A percentile compares a stretch with the other conserved stretches of the same genome.
Conservation (phyloP, 1,140 invertebrate species). For the Odontomachus brunneus region DNA sequence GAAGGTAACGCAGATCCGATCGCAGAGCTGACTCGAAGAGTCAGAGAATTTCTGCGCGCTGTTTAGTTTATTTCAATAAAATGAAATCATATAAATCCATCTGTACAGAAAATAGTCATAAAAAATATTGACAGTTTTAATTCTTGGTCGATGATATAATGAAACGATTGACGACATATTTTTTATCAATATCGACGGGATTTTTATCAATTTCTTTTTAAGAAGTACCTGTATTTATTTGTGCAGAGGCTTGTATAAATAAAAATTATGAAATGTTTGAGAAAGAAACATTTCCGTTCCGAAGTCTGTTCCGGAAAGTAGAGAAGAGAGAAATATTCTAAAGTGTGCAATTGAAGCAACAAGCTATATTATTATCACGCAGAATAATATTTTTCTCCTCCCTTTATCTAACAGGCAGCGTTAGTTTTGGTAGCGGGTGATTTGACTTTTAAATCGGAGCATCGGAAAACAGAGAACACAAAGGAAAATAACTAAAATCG, state of each 20-base stretch:
- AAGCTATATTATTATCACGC: constrained; percentile 19
- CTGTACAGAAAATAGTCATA: neutral
- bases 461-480: constrained; percentile 38
- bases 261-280: neutral
- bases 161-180: no score
- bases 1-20: constrained; percentile 41
- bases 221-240: neutral
- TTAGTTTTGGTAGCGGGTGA: constrained; percentile 26
- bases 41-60: neutral
- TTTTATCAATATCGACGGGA: neutral
- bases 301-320: no score
- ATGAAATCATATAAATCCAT: neutral
- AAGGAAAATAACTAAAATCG: constrained; percentile 54
- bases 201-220: neutral
- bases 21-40: constrained; percentile 26
- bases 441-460: constrained; percentile 58
- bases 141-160: neutral
- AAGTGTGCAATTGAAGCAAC: constrained; percentile 7
- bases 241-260: neutral
- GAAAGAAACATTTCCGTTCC: constrained; percentile 6
- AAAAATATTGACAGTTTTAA: neutral
- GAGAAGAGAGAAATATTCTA: neutral
- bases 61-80: neutral
- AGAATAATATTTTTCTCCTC: constrained; percentile 31
- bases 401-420: neutral